phyloP scores from a whole-genome alignment of 2,797 vertebrate genomes.

The Poeciliopsis gracilis region DNA sequence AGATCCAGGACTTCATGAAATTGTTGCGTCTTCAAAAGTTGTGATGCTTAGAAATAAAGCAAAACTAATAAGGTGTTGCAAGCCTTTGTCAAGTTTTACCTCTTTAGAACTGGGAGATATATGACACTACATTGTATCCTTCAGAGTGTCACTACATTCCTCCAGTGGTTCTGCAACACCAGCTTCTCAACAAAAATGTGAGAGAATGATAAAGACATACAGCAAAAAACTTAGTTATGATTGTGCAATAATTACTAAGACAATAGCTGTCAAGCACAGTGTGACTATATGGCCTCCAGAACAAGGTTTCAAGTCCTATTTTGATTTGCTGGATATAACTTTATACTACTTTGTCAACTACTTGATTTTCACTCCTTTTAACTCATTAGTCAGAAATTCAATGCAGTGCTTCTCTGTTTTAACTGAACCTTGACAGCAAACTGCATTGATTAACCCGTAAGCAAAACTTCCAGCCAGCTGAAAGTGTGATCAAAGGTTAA shows the following conservation, averaged over 20 bases:
- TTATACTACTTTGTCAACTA: background rate
- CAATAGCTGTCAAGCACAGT: background rate
- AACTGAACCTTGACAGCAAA: conserved; percentile 8
- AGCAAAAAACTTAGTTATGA: background rate
- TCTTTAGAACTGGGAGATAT: background rate
- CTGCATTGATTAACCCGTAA: conserved; percentile 21
- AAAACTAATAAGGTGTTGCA: background rate
- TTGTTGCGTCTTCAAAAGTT: background rate
- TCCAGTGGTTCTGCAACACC: background rate
- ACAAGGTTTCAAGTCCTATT: background rate
- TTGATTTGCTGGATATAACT: conserved; percentile 2
- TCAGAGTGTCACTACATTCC: background rate
- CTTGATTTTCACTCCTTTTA: background rate
- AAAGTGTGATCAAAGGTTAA: conserved; percentile 55
- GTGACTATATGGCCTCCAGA: background rate
- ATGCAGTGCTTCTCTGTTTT: conserved; percentile 4
- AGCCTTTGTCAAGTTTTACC: background rate
- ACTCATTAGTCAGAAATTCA: background rate
- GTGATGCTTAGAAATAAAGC: background rate
- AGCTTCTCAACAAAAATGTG: background rate
- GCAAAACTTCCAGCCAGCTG: conserved; percentile 18
- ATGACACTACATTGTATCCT: background rate
- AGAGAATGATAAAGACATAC: background rate
- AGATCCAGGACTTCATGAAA: background rate
- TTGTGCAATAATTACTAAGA: too few species aligned